Base-by-base conservation (phyloP, 2,888 invertebrate genomes). In the Scaptomyza polygonia region DNA sequence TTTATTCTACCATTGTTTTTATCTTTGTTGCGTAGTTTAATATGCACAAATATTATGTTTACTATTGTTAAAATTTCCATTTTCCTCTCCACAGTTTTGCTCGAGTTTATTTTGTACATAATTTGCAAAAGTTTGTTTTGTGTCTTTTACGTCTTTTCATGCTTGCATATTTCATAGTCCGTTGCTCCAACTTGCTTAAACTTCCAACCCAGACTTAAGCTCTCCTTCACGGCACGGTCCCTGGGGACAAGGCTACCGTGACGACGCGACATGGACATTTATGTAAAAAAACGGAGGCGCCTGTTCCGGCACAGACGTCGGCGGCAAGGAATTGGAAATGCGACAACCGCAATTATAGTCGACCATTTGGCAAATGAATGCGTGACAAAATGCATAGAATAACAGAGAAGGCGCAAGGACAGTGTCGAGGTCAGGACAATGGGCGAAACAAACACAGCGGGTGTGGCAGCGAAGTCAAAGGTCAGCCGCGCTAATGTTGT, bases 391-490 rank as follows among this genome's bases (percentile, higher is more conserved):
- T 67, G 75, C 78, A 69, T 65, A 57, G 56, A 55, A 62, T 43
- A 58, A 62, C 40, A 56, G 48, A 21, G 54, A 21, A 52, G 56
- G 58, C 39, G 56, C 85, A 87, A 81, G 88, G 79, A 88, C 86
- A 77, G 57, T 65, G 80, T 54, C 67, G 69, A 75, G 68, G 75
- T 68, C 63, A 59, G 64, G 42, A 79, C 86, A 69, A 79, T 73
- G 43, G 67, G 9, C 9, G 16, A 36, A 36, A 3, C 36, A 8
- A 14, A 14, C 84, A 59, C 88, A 47, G 72, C 77, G 79, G 73
- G 83, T 79, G 79, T 76, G 67, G 75, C 85, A 87, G 80, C 86
- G 84, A 83, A 86, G 88, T 88, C 88, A 88, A 88, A 88, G 86
- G 88, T 86, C 88, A 83, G 84, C 58, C 71, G 71, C 84, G 66